Base-by-base conservation (phyloP, 2,797 vertebrate species). In the Discoglossus pictus region DNA sequence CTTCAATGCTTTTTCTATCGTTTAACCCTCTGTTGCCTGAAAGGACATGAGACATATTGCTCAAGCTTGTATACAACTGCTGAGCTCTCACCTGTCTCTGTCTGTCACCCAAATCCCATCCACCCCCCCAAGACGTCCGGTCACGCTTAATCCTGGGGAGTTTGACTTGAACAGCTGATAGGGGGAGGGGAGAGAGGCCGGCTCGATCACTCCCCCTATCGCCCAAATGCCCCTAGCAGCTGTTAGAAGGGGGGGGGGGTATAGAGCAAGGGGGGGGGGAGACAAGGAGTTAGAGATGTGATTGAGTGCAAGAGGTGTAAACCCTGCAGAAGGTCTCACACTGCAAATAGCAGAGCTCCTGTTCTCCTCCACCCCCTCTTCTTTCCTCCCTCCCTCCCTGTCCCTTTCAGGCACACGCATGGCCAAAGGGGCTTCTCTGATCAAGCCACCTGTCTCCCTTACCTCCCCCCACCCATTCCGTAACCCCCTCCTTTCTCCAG, bases 371-470 rank as follows among this genome's bases (percentile, higher is more conserved):
- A 61, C 66, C 67, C 50, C 46, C 38, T 27, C 20, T 12, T 23
- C 42, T 27, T 47, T 39, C 31, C 8, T 42, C 43, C 35, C n/a
- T 51, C 64, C 18, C 51, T 63, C 35, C 43, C 42, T 50, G 52
- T 64, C 52, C 44, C 68, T 71, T 15, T 64, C 60, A 58, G 61
- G 60, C 68, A 58, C 38, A 71, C 34, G 61, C 68, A 64, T 71
- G 68, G 60, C 52, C 52, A 63, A 50, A 70, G 60, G 68, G 61
- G 52, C 43, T 65, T 54, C 51, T 58, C 24, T 64, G 52, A 51
- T 50, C 60, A 34, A 63, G 60, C 68, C 68, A 71, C 68, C 68
- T 71, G 68, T 71, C 68, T 48, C 51, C 60, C 25, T 58, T 43
- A 64, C 68, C 44, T 43, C 68, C 68, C n/a, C 60, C 59, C 58